A percentile compares a stretch with the other conserved stretches of the same genome.
phyloP scores from a whole-genome alignment of 1,140 invertebrate species.

The Trachymyrmex septentrionalis region DNA sequence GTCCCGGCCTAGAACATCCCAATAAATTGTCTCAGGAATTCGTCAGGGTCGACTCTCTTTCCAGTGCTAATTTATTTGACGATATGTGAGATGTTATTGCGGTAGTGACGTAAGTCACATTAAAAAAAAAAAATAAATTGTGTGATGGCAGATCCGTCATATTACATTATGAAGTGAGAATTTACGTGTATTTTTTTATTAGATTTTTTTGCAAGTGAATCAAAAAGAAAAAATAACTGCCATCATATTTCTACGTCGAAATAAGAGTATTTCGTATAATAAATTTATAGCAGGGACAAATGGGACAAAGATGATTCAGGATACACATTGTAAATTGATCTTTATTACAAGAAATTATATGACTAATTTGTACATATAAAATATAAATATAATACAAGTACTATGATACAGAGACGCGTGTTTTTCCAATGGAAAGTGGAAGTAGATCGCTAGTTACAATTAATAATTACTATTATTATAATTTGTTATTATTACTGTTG shows the following conservation, averaged over 20 bases:
- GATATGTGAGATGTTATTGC: slow-evolving; percentile 40
- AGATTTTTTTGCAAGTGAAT: background rate
- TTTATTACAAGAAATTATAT: slow-evolving; percentile 87
- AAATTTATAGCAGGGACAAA: slow-evolving; percentile 1
- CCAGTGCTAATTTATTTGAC: slow-evolving; percentile 20
- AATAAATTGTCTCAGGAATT: slow-evolving; percentile 72
- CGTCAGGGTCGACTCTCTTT: slow-evolving; percentile 30
- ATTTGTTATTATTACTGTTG: slow-evolving; percentile 68
- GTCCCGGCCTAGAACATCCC: slow-evolving; percentile 59
- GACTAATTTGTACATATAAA: slow-evolving; percentile 87
- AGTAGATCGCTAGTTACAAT: slow-evolving; percentile 72
- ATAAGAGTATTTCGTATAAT: background rate
- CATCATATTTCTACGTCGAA: background rate
- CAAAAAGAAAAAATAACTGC: background rate
- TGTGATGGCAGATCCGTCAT: background rate
- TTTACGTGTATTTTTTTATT: background rate
- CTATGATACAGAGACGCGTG: slow-evolving; percentile 84
- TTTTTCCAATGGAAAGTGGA: slow-evolving; percentile 70
- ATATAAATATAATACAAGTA: slow-evolving; percentile 87
- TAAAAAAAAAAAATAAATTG: slow-evolving; percentile 29
- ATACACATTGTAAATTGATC: slow-evolving; percentile 84
- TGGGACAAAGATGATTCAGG: background rate
- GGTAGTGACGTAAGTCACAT: background rate
- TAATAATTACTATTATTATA: slow-evolving; percentile 66
- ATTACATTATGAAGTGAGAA: background rate